A percentile compares a stretch with the other conserved stretches of the same genome.
phyloP scores from a whole-genome alignment of 2,113 vertebrate species.

The Axis porcinus region DNA sequence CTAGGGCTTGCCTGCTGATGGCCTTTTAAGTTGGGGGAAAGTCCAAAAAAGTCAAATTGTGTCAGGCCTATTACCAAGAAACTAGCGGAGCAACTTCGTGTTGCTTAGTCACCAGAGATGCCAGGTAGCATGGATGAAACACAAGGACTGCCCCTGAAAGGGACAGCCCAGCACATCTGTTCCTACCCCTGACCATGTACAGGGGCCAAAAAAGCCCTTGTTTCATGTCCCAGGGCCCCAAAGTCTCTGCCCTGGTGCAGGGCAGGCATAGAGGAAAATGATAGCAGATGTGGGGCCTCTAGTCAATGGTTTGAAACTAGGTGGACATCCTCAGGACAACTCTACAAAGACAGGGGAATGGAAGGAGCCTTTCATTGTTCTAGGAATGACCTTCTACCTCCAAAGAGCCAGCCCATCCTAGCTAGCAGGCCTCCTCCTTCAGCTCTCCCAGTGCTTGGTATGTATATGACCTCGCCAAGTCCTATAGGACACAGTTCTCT shows the following conservation, averaged over 20 bases:
- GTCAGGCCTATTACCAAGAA: not conserved
- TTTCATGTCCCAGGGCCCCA: not conserved
- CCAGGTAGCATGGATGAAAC: not conserved
- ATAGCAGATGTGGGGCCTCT: not conserved
- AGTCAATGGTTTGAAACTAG: not conserved
- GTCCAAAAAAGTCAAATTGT: not conserved
- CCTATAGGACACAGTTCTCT: not conserved
- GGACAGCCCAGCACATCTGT: not conserved
- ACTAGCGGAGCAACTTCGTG: not conserved
- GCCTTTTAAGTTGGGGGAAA: not conserved
- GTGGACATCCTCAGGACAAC: not conserved
- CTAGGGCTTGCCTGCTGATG: not conserved
- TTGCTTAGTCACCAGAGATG: not conserved
- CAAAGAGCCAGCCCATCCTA: not conserved
- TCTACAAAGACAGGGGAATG: not conserved
- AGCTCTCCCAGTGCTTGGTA: not conserved
- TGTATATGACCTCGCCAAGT: not conserved
- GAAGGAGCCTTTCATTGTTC: not conserved
- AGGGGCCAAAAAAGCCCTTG: not conserved
- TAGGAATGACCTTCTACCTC: not conserved
- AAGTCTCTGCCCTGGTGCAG: not conserved
- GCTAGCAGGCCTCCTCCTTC: not conserved
- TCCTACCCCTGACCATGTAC: not conserved
- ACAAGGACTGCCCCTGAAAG: not conserved
- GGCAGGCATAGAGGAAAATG: not conserved